Evolutionary conservation across 1,140 invertebrate genomes (phyloP), one percentile per base, ranked within the genome.

Genomic region (Drosophila melanogaster): DNA sequence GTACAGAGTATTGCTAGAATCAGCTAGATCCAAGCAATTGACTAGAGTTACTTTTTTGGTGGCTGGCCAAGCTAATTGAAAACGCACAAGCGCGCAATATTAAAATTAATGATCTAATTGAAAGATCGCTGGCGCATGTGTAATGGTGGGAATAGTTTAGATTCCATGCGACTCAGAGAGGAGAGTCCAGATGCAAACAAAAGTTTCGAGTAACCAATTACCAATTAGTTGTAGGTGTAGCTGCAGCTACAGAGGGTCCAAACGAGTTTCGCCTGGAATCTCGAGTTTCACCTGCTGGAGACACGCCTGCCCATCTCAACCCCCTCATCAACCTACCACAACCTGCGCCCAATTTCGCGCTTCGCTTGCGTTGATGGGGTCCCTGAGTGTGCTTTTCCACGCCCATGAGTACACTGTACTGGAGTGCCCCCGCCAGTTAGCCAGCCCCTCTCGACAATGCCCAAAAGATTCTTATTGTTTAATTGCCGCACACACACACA

Each of bases 21-120:
- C 30, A 10, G 26, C 22, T 37, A 14, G 35, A 7, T 11, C 19
- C 1, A 15, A 22, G 33, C 11, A n/a, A 24, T 26, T 12, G 11
- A 38, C 12, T 14, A 3, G 11, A 54, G 53, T 55, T 61, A 66
- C 54, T 77, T 61, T 61, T 77, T 61, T 61, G 43, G n/a, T 40
- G 43, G 64, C 60, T 67, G 54, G 26, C 44, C 40, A 62, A 73
- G 66, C 51, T 76, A 87, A 75, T 77, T 84, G 66, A 74, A 86
- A 86, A 77, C 56, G 50, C 66, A 59, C 49, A 86, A 84, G 74
- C 67, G 81, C 65, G 61, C 72, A 64, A 72, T 84, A 76, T 84
- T 72, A 76, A 87, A 76, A 79, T 83, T 89, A 83, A 83, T 87
- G 84, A 87, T 87, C 79, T 86, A 87, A 87, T 87, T 87, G 76